A percentile compares a stretch with the other conserved stretches of the same genome.
These are phyloP conservation scores for Masnerella sp. DNA, from an alignment of 2,888 invertebrate species.

Conservation along the genomic window DNA sequence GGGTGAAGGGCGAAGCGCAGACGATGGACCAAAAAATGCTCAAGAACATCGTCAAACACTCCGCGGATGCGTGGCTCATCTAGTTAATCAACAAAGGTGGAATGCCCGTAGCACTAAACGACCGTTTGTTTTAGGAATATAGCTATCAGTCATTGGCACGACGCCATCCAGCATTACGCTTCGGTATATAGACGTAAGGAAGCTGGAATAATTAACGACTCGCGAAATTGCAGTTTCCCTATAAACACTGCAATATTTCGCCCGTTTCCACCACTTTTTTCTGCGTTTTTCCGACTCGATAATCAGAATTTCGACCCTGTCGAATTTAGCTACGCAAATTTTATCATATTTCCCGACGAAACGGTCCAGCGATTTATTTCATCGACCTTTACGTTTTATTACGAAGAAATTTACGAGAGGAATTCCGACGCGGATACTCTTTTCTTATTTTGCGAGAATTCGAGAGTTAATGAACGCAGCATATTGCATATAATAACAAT, in stretches of 20 bases:
- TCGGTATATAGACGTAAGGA: slow-evolving; percentile 23
- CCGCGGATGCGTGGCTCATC: slow-evolving; percentile 44
- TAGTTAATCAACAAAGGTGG: slow-evolving; percentile 37
- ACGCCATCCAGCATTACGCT: slow-evolving; percentile 42
- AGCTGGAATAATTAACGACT: slow-evolving; percentile 28
- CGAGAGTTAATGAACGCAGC: too few relatives aligned
- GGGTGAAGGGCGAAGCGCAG: slow-evolving; percentile 70
- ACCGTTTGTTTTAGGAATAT: slow-evolving; percentile 36
- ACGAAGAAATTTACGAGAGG: too few relatives aligned
- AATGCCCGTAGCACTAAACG: slow-evolving; percentile 21
- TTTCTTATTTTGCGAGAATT: too few relatives aligned
- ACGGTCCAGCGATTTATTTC: too few relatives aligned
- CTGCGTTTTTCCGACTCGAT: background rate
- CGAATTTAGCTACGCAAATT: too few relatives aligned
- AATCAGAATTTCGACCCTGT: too few relatives aligned
- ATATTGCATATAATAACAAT: too few relatives aligned
- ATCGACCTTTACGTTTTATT: too few relatives aligned
- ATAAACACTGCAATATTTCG: slow-evolving; percentile 22
- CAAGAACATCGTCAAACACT: slow-evolving; percentile 70
- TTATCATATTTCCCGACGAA: too few relatives aligned
- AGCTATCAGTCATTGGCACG: slow-evolving; percentile 46
- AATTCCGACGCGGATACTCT: too few relatives aligned
- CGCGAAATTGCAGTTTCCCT: slow-evolving; percentile 24
- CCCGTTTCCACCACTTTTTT: background rate
- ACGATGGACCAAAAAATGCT: slow-evolving; percentile 72